Conservation (phyloP, 2,888 invertebrate species). For the Podotricha telesiphe region DNA sequence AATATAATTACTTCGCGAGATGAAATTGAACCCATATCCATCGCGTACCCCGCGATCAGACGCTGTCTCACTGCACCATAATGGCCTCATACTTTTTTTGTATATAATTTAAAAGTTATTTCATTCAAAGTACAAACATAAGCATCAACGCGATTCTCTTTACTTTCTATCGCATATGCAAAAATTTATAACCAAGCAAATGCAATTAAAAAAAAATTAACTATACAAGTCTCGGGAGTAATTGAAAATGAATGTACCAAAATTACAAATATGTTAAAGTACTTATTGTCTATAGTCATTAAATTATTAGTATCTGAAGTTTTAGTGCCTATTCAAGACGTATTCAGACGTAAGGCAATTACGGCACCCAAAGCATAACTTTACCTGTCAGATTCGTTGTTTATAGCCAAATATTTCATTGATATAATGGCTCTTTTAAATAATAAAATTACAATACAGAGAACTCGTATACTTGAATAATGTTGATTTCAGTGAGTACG, state of each 20-base stretch:
- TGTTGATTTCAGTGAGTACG: background rate
- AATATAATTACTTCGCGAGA: no score
- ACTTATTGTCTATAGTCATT: slow-evolving; percentile 3
- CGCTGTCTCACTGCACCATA: no score
- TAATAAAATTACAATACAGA: slow-evolving; percentile 5
- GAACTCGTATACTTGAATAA: slow-evolving; percentile 1
- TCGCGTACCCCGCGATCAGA: no score
- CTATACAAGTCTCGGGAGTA: background rate
- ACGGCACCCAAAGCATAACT: slow-evolving; percentile 11
- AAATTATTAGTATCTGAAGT: slow-evolving; percentile 11
- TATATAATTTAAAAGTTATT: no score
- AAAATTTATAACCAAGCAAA: background rate
- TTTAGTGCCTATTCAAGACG: slow-evolving; percentile 6
- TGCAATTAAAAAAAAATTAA: background rate
- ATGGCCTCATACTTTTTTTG: no score
- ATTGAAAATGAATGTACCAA: slow-evolving; percentile 9
- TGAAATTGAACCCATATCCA: no score
- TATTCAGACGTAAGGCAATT: background rate
- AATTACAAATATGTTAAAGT: slow-evolving; percentile 3
- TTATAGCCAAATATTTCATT: slow-evolving; percentile 19
- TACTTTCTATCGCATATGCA: no score
- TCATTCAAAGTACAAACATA: no score
- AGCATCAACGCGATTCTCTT: no score
- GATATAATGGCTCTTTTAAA: slow-evolving; percentile 18
- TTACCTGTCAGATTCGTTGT: slow-evolving; percentile 20